A percentile compares a stretch with the other conserved stretches of the same genome.
Evolutionary conservation across 2,113 vertebrate genomes (phyloP).

Genomic region (Chlamydotis undulata): DNA sequence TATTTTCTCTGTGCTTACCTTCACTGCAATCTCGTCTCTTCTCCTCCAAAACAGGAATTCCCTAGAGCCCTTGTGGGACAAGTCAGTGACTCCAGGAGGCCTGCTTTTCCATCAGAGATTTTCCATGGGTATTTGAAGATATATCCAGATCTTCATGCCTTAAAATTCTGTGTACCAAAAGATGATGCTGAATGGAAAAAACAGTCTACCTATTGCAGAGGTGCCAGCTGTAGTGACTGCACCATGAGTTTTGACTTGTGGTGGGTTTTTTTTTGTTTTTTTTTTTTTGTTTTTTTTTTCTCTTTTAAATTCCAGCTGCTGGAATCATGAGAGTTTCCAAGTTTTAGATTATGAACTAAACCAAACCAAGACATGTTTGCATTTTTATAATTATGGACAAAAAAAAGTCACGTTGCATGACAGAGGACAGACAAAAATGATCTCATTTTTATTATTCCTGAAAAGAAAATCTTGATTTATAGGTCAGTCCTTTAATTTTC

Average conservation of each 20-base stretch:
- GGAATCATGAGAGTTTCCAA: accelerated
- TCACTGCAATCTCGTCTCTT: background rate
- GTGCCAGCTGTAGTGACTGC: background rate
- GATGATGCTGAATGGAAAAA: background rate
- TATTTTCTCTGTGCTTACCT: background rate
- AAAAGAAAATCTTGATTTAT: background rate
- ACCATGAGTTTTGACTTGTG: background rate
- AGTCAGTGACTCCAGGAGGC: background rate
- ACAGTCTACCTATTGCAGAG: background rate
- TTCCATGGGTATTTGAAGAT: background rate
- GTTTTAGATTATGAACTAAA: background rate
- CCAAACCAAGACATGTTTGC: background rate
- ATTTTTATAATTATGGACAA: background rate
- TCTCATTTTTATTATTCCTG: background rate
- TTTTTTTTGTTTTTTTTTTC: background rate
- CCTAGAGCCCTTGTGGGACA: background rate
- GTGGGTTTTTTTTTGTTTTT: too few species aligned
- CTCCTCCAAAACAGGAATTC: background rate
- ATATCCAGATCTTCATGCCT: background rate
- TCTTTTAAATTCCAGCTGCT: background rate
- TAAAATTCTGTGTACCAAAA: background rate
- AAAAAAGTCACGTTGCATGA: background rate
- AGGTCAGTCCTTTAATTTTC: background rate
- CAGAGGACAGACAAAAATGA: background rate
- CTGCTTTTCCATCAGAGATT: background rate